Percentiles rank a stretch among this genome's conserved stretches.
These are phyloP conservation scores for Macrophya alboannulata DNA, from an alignment of 2,888 invertebrate genomes.

Conservation along the genomic window DNA sequence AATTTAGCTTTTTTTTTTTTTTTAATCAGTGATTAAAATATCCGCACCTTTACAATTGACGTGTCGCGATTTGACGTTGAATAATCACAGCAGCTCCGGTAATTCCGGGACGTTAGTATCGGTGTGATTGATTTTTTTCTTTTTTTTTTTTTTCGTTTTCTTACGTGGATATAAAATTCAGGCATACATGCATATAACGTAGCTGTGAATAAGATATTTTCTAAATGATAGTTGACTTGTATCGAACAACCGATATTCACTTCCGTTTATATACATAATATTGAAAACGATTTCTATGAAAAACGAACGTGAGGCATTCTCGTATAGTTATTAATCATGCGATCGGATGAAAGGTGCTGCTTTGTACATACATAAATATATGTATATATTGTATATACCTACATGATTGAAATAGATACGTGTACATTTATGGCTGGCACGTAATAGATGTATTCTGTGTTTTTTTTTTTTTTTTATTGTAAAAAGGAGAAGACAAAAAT, in stretches of 20 bases:
- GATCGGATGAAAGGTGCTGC: not conserved
- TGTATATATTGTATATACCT: not conserved
- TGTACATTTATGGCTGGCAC: not conserved
- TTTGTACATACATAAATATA: not conserved
- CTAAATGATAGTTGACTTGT: not conserved
- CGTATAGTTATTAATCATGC: not conserved
- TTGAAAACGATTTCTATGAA: not conserved
- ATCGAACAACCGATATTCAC: constrained; percentile 11
- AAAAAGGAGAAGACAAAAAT: constrained; percentile 6
- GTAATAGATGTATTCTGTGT: not conserved
- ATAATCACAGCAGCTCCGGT: not conserved
- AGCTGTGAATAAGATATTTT: not conserved
- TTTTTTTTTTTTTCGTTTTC: no score
- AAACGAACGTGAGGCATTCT: constrained; percentile 6
- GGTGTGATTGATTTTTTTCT: not conserved
- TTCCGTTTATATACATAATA: constrained; percentile 2
- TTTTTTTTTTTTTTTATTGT: not conserved
- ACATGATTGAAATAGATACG: not conserved
- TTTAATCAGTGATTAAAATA: not conserved
- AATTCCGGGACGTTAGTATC: not conserved
- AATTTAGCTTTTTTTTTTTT: not conserved
- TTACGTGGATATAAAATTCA: not conserved
- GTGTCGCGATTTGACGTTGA: not conserved
- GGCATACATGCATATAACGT: not conserved
- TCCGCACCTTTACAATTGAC: not conserved